phyloP scores from a whole-genome alignment of 2,113 vertebrate genomes.

The Chaetodon auriga region DNA sequence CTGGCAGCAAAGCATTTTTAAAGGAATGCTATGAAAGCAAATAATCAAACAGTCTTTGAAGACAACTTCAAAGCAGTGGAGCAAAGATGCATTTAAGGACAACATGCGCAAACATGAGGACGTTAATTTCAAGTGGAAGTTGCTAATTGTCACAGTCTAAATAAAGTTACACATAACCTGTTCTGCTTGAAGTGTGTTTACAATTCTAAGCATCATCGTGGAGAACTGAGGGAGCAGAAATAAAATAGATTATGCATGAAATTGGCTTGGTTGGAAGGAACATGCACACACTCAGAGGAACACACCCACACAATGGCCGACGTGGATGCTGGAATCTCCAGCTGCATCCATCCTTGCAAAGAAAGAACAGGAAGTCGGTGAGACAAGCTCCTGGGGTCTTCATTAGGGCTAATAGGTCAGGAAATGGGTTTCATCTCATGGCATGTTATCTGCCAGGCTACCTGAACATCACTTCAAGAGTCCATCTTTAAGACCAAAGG shows the following conservation, averaged over 20 bases:
- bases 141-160: conserved; percentile 47
- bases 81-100: conserved; percentile 62
- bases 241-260: conserved; percentile 22
- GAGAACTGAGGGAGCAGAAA: conserved; percentile 10
- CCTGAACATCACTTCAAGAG: background rate
- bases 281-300: background rate
- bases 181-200: conserved; percentile 24
- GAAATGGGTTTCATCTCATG: no score
- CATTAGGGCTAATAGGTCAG: background rate
- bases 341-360: background rate
- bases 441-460: no score
- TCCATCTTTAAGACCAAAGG: background rate
- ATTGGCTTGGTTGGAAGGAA: conserved; percentile 5
- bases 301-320: conserved; percentile 1
- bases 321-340: background rate
- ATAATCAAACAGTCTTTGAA: conserved; percentile 71
- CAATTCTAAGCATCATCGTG: conserved; percentile 1
- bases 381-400: background rate
- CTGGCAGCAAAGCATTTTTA: conserved; percentile 56
- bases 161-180: conserved; percentile 35
- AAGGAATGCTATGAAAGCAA: conserved; percentile 60
- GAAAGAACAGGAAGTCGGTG: background rate
- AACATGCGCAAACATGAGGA: conserved; percentile 18
- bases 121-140: conserved; percentile 39
- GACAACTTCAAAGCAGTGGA: conserved; percentile 62